Percentiles rank a stretch among this genome's conserved stretches.
These are phyloP conservation scores for Ptychobarbus kaznakovi DNA, from an alignment of 2,797 vertebrate genomes.

Conservation along the genomic window DNA sequence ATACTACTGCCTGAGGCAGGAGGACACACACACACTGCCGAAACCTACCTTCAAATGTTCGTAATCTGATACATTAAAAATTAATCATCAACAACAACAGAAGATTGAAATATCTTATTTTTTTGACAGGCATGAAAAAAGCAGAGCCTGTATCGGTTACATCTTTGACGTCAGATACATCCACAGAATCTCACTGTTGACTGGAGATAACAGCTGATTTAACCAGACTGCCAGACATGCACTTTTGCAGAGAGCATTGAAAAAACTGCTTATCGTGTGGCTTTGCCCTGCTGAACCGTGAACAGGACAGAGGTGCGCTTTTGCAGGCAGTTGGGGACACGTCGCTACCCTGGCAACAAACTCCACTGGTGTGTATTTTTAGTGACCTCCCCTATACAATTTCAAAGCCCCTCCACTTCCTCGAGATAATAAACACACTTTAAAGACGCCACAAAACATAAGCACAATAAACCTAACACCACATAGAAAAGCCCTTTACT, in stretches of 20 bases:
- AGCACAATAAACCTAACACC: constrained; percentile 38
- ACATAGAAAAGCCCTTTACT: constrained; percentile 1
- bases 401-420: constrained; percentile 54
- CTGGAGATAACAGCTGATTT: constrained; percentile 55
- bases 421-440: constrained; percentile 49
- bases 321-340: constrained; percentile 53
- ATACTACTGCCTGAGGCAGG: background rate
- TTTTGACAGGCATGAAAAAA: background rate
- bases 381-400: constrained; percentile 52
- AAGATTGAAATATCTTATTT: background rate
- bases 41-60: constrained; percentile 8
- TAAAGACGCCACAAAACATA: constrained; percentile 29
- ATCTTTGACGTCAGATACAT: constrained; percentile 27
- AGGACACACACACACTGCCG: constrained; percentile 8
- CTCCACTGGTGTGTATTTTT: constrained; percentile 50
- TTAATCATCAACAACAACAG: constrained; percentile 9
- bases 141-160: background rate
- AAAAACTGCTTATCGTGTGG: constrained; percentile 62
- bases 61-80: constrained; percentile 26
- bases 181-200: constrained; percentile 25
- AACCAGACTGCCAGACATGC: constrained; percentile 48
- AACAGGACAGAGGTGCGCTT: constrained; percentile 53
- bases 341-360: constrained; percentile 28
- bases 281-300: constrained; percentile 55
- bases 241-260: constrained; percentile 56